A percentile compares a stretch with the other conserved stretches of the same genome.
phyloP scores from a whole-genome alignment of 1,140 invertebrate species.

The Bradynema listronoti region DNA sequence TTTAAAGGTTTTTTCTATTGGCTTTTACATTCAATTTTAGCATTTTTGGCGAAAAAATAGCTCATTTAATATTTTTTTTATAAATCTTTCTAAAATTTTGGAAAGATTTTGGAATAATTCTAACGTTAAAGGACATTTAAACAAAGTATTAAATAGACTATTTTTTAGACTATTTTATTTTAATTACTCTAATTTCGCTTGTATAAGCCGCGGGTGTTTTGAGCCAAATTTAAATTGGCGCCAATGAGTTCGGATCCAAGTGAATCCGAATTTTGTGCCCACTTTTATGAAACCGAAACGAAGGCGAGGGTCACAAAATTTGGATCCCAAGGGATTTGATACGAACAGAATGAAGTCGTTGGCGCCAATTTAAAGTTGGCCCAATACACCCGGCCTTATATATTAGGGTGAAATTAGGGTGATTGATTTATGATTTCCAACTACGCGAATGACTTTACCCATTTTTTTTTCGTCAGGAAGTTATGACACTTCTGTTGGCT shows the following conservation, averaged over 20 bases:
- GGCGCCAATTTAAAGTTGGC: no score
- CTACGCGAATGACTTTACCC: background rate
- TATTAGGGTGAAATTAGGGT: background rate
- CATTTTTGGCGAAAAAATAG: background rate
- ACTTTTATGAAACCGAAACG: no score
- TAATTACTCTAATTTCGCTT: background rate
- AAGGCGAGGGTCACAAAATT: background rate
- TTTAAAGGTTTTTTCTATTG: conserved; percentile 72
- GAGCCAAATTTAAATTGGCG: no score
- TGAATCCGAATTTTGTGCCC: no score
- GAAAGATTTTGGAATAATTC: background rate
- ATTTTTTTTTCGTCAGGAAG: conserved; percentile 68
- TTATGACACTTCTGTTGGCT: conserved; percentile 77
- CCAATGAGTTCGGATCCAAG: no score
- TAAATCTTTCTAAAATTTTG: conserved; percentile 49
- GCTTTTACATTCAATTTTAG: conserved; percentile 10
- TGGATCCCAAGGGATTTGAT: background rate
- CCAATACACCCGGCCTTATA: no score
- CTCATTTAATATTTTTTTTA: conserved; percentile 12
- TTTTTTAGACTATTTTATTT: conserved; percentile 2
- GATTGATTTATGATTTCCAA: background rate
- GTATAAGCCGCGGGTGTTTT: no score
- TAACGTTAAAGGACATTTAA: background rate
- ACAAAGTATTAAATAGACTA: background rate
- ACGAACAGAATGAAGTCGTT: no score